Conservation (phyloP, 2,113 vertebrate genomes). For the Galbula dea region DNA sequence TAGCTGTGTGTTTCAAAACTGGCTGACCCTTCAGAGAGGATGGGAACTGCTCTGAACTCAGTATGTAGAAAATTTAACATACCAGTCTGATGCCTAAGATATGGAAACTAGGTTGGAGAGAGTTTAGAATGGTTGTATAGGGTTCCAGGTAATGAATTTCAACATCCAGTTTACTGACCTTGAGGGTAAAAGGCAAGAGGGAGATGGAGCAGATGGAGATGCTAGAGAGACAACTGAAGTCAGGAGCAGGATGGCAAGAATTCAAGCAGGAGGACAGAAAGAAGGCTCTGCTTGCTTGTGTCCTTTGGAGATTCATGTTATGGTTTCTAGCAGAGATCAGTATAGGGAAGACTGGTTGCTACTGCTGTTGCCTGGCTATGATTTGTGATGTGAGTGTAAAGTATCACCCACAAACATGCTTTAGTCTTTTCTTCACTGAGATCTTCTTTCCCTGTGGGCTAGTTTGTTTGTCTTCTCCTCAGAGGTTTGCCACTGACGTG, state of each 20-base stretch:
- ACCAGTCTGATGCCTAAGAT: neutral
- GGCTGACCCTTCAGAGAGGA: neutral
- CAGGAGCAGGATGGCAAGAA: neutral
- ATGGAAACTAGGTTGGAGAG: neutral
- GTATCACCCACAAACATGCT: neutral
- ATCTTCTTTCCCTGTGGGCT: neutral
- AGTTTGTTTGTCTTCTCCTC: constrained; percentile 26
- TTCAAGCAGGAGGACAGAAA: neutral
- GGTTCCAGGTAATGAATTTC: neutral
- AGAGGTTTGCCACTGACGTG: neutral
- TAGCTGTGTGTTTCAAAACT: neutral
- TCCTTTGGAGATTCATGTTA: neutral
- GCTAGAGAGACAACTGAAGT: neutral
- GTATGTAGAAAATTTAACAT: neutral
- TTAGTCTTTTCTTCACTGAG: neutral
- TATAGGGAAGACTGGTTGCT: neutral
- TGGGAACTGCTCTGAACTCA: neutral
- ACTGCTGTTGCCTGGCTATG: neutral
- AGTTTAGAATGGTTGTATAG: neutral
- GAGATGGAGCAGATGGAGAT: neutral
- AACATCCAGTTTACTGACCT: neutral
- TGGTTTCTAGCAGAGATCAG: neutral
- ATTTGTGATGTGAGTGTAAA: neutral
- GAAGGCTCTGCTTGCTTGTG: neutral
- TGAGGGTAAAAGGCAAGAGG: too few species aligned